phyloP scores from a whole-genome alignment of 2,113 vertebrate species.

The Anser brachyrhynchus region DNA sequence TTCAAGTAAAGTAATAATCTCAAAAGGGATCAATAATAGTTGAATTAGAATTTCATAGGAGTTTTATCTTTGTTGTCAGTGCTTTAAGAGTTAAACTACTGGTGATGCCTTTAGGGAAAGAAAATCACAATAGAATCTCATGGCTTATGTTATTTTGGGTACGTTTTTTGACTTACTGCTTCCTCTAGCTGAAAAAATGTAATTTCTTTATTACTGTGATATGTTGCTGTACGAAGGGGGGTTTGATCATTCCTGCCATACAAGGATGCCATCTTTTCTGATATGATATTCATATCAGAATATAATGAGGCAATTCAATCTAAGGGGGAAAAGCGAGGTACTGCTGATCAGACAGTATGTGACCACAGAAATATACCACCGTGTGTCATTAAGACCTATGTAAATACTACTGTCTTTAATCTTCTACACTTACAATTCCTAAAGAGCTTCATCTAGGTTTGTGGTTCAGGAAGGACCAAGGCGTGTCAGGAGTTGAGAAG shows the following conservation, averaged over 20 bases:
- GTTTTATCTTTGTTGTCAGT: not conserved
- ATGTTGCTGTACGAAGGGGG: not conserved
- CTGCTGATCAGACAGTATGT: not conserved
- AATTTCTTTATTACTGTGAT: not conserved
- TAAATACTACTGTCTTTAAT: not conserved
- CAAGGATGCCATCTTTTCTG: not conserved
- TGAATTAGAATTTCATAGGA: not conserved
- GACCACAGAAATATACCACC: not conserved
- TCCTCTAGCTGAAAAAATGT: not conserved
- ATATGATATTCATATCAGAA: not conserved
- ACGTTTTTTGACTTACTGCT: not conserved
- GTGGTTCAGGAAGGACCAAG: not conserved
- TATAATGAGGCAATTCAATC: not conserved
- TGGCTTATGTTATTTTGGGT: not conserved
- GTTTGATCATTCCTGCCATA: not conserved
- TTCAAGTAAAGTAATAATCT: not conserved
- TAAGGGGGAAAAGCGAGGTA: not conserved
- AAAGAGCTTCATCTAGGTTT: not conserved
- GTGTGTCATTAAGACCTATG: not conserved
- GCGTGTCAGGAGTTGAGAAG: not conserved
- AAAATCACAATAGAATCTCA: not conserved
- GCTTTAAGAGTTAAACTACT: not conserved
- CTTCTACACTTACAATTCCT: not conserved
- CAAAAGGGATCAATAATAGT: not conserved
- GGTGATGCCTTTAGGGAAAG: not conserved